A percentile compares a stretch with the other conserved stretches of the same genome.
phyloP scores from a whole-genome alignment of 2,888 invertebrate species.

The Drosophila mimica region DNA sequence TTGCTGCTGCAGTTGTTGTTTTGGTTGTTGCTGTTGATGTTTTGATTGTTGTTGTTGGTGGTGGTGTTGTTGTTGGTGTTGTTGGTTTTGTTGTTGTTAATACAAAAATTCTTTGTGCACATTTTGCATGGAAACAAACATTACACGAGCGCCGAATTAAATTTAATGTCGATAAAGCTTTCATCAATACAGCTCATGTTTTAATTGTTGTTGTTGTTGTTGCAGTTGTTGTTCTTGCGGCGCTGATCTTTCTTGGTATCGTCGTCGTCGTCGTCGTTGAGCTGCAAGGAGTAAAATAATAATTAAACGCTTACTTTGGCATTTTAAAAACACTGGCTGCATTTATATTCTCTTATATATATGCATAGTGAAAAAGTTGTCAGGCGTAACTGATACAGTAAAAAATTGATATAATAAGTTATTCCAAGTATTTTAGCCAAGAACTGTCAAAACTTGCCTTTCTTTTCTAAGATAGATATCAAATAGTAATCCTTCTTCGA shows the following conservation, averaged over 20 bases:
- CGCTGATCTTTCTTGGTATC: slow-evolving; percentile 1
- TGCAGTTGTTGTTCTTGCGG: slow-evolving; percentile 12
- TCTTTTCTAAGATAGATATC: too few relatives aligned
- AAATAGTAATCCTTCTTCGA: too few relatives aligned
- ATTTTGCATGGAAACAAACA: slow-evolving; percentile 58
- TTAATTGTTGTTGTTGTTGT: slow-evolving; percentile 15
- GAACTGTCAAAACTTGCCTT: too few relatives aligned
- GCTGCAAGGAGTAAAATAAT: slow-evolving; percentile 48
- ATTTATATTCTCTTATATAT: slow-evolving; percentile 19
- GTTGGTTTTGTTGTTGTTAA: slow-evolving; percentile 36
- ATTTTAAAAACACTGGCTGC: slow-evolving; percentile 45
- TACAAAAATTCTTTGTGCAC: slow-evolving; percentile 42
- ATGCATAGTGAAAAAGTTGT: slow-evolving; percentile 36
- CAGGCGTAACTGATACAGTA: too few relatives aligned
- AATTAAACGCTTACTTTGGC: slow-evolving; percentile 46
- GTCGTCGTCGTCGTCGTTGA: slow-evolving; percentile 45
- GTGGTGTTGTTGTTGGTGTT: slow-evolving; percentile 29
- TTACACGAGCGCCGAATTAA: slow-evolving; percentile 34
- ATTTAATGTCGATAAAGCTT: slow-evolving; percentile 14
- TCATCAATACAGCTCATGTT: slow-evolving; percentile 39
- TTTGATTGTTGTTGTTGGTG: slow-evolving; percentile 23
- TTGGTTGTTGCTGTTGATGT: slow-evolving; percentile 8
- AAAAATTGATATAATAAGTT: too few relatives aligned
- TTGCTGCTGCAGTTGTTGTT: slow-evolving; percentile 20
- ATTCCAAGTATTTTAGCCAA: too few relatives aligned